A percentile compares a stretch with the other conserved stretches of the same genome.
phyloP scores from a whole-genome alignment of 1,140 invertebrate genomes.

The Eubasilissa regina region DNA sequence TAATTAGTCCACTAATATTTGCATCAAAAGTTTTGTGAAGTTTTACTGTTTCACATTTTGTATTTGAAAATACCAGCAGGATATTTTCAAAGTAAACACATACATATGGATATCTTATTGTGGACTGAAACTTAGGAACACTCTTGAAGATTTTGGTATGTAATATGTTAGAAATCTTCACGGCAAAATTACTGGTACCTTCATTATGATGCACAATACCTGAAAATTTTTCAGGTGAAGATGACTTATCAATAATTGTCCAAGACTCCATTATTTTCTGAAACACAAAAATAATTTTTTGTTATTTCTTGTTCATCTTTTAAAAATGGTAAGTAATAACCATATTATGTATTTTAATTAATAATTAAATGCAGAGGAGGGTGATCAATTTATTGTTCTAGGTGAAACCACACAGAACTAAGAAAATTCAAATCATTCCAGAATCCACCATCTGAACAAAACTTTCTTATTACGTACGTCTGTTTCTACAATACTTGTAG shows the following conservation, averaged over 20 bases:
- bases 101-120: constrained; percentile 44
- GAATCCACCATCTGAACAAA: no score
- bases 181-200: constrained; percentile 53
- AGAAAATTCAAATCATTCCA: no score
- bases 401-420: no score
- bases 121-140: constrained; percentile 29
- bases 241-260: constrained; percentile 49
- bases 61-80: constrained; percentile 36
- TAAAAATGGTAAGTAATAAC: no score
- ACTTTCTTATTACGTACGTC: no score
- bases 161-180: constrained; percentile 51
- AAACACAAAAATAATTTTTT: neutral
- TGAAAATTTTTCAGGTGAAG: constrained; percentile 44
- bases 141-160: constrained; percentile 20
- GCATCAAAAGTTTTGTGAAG: constrained; percentile 53
- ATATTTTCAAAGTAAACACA: constrained; percentile 53
- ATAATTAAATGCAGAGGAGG: no score
- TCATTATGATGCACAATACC: constrained; percentile 45
- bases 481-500: no score
- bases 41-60: constrained; percentile 49
- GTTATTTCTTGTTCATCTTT: no score
- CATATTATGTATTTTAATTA: no score
- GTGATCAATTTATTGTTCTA: no score
- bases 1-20: constrained; percentile 37
- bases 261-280: constrained; percentile 49